These are phyloP conservation scores for Callopanchax toddi DNA, from an alignment of 2,113 vertebrate genomes.

Conservation along the genomic window DNA sequence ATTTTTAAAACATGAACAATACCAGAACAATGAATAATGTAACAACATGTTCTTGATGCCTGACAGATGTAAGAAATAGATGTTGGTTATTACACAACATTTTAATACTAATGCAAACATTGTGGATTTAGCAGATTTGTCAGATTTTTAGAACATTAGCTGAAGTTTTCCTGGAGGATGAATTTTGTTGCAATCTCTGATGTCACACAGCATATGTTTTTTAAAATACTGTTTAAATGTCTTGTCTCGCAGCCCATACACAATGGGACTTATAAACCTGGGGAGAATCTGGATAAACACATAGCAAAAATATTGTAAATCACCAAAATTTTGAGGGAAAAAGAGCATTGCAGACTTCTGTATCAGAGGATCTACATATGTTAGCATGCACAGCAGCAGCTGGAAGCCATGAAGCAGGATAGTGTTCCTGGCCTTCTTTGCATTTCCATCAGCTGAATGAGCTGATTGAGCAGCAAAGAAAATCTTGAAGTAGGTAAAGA, in stretches of 20 bases:
- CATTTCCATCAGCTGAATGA: slow-evolving; percentile 2
- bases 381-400: slow-evolving; percentile 52
- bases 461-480: slow-evolving; percentile 40
- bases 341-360: neutral
- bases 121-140: too few relatives aligned
- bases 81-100: too few relatives aligned
- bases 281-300: slow-evolving; percentile 65
- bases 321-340: neutral
- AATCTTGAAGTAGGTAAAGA: slow-evolving; percentile 59
- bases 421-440: slow-evolving; percentile 40
- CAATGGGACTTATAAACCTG: slow-evolving; percentile 70
- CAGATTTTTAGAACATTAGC: too few relatives aligned
- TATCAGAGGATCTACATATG: slow-evolving; percentile 23
- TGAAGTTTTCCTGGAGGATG: neutral
- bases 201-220: slow-evolving; percentile 30
- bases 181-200: neutral
- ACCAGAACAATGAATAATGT: too few relatives aligned
- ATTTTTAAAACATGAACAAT: too few relatives aligned
- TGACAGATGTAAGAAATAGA: too few relatives aligned
- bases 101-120: too few relatives aligned
- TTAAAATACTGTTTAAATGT: slow-evolving; percentile 62
- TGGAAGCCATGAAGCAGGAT: slow-evolving; percentile 50
- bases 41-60: too few relatives aligned
- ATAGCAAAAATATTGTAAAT: slow-evolving; percentile 16
- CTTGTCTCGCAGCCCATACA: slow-evolving; percentile 73